phyloP scores from a whole-genome alignment of 2,113 vertebrate species.

The Heliornis fulica region DNA sequence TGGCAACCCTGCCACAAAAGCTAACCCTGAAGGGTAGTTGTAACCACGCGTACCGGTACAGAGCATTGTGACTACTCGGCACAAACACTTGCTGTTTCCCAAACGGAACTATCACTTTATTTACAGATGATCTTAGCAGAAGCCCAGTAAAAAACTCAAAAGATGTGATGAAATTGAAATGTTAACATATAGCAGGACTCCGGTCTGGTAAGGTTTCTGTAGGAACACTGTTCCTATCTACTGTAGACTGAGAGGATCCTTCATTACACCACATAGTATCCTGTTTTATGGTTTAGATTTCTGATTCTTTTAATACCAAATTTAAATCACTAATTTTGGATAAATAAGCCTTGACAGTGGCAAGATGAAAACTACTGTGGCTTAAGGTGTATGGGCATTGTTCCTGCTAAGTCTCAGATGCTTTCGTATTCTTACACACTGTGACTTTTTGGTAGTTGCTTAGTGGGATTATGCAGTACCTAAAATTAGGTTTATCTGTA shows the following conservation, averaged over 20 bases:
- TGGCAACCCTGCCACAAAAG: neutral
- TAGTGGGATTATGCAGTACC: neutral
- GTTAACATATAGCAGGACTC: neutral
- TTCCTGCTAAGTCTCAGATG: neutral
- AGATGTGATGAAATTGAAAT: neutral
- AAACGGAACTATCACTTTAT: neutral
- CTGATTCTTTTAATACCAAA: neutral
- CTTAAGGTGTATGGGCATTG: neutral
- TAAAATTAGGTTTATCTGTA: neutral
- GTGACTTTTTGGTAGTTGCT: neutral
- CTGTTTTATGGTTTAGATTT: neutral
- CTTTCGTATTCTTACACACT: neutral
- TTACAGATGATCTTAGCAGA: neutral
- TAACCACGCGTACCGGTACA: neutral
- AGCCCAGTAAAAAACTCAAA: neutral
- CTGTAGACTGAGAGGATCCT: fast-evolving
- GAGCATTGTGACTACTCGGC: neutral
- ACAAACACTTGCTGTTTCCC: neutral
- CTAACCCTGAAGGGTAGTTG: fast-evolving
- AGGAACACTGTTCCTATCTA: neutral
- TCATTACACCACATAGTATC: neutral
- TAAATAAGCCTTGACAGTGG: neutral
- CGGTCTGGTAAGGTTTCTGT: neutral
- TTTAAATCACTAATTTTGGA: neutral
- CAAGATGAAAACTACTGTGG: neutral